Evolutionary conservation across 2,113 vertebrate genomes (phyloP), one percentile per base, ranked within the genome.

Genomic region (Ardeotis arabs): DNA sequence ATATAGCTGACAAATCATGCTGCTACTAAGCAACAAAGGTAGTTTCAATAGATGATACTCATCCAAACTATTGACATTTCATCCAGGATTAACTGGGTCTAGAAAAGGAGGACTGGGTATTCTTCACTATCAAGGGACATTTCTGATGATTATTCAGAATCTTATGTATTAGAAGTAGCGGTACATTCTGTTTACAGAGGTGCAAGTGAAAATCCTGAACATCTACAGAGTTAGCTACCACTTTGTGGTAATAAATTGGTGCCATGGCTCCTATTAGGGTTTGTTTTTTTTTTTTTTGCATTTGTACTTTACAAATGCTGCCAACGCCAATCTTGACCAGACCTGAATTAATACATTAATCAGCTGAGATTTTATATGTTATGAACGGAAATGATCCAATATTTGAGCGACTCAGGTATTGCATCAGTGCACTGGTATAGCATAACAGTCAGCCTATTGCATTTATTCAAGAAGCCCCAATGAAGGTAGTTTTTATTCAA

Each of bases 1-100:
- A 97, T 90, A 70, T 49, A 96, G 72, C 73, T 94, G 95, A 93
- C 68, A 98, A 96, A 95, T 95, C 94, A 86, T 96, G 96, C 92
- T 92, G 86, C 96, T 98, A 88, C 94, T 94, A 97, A 97, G 97
- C 97, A 97, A 96, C 14, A 11, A 91, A 97, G 72, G 86, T 97
- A 90, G 96, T 92, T 97, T 84, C 86, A 91, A 95, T 92, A 97
- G 97, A 96, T 87, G 93, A 95, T 92, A 94, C 74, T 91, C 87
- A 93, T 76, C 70, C 63, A 74, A 87, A 75, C 72, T 73, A 89
- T 76, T 94, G 95, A 60, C 1, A 75, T 97, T 97, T 83, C 67
- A 93, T 94, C 76, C 66, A 19, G 58, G 9, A 55, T 89, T 70
- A 68, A 58, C 47, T 44, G 23, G 28, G 29, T 86, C 74, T 88